These are phyloP conservation scores for Helleia helle DNA, from an alignment of 2,888 invertebrate species.

Conservation along the genomic window DNA sequence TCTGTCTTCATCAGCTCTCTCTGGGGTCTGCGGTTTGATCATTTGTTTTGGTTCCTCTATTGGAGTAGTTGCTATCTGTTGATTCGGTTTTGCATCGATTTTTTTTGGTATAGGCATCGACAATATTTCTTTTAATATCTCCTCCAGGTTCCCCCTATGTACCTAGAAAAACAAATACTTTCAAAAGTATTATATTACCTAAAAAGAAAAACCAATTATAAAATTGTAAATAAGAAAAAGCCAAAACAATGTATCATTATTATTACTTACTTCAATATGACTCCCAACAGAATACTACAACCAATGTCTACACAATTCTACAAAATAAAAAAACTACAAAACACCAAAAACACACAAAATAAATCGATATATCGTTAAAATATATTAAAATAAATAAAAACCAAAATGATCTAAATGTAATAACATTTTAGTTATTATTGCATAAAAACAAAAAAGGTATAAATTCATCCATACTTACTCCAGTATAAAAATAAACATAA, in stretches of 20 bases:
- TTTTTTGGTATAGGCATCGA: constrained; percentile 59
- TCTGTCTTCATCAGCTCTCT: constrained; percentile 59
- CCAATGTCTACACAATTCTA: not conserved
- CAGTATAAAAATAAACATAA: too few relatives aligned
- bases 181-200: too few relatives aligned
- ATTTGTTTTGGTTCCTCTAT: constrained; percentile 39
- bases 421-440: too few relatives aligned
- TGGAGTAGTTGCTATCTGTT: constrained; percentile 30
- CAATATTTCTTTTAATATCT: constrained; percentile 57
- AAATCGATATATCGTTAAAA: not conserved
- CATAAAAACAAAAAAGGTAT: too few relatives aligned
- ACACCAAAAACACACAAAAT: constrained; percentile 12
- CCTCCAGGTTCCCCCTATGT: constrained; percentile 72
- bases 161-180: constrained; percentile 47
- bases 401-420: too few relatives aligned
- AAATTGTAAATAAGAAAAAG: constrained; percentile 12
- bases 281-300: constrained; percentile 3
- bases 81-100: constrained; percentile 41
- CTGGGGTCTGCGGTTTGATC: constrained; percentile 33
- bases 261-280: not conserved
- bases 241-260: not conserved
- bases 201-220: constrained; percentile 15
- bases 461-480: too few relatives aligned
- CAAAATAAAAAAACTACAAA: constrained; percentile 12
- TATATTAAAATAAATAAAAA: not conserved